Conservation (phyloP, 2,888 invertebrate species). For the Drosophila pseudotakahashii region DNA sequence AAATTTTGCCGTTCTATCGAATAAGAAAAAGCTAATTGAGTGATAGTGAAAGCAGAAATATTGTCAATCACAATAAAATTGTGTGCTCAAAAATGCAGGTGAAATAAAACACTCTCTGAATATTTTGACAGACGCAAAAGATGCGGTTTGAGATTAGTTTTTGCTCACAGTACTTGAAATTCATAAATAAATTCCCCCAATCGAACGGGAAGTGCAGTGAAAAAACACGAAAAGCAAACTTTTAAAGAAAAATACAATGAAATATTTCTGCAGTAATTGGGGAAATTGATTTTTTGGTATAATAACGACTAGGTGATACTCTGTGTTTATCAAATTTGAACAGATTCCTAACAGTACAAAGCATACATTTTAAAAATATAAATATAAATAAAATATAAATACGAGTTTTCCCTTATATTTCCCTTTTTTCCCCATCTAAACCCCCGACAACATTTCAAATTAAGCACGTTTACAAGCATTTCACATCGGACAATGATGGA, state of each 20-base stretch:
- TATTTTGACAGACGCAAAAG: conserved; percentile 13
- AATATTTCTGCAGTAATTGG: conserved; percentile 23
- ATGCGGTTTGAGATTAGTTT: conserved; percentile 40
- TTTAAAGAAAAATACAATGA: conserved; percentile 6
- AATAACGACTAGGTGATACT: background rate
- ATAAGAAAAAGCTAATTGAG: background rate
- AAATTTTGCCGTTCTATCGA: background rate
- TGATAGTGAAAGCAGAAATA: background rate
- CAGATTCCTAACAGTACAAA: no score
- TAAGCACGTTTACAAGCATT: conserved; percentile 16
- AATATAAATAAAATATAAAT: no score
- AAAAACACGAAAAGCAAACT: conserved; percentile 1
- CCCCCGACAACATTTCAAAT: background rate
- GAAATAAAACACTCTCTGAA: conserved; percentile 28
- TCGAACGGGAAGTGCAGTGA: conserved; percentile 3
- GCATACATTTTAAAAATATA: no score
- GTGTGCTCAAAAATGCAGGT: background rate
- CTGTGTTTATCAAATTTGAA: no score
- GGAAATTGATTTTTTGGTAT: conserved; percentile 2
- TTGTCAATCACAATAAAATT: background rate
- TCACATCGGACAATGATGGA: conserved; percentile 16
- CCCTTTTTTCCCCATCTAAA: no score
- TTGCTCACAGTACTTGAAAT: conserved; percentile 19
- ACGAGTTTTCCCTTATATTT: no score
- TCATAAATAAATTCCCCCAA: conserved; percentile 16